Evolutionary conservation across 2,113 vertebrate species (phyloP), one percentile per base, ranked within the genome.

Genomic region (Corythoichthys intestinalis): DNA sequence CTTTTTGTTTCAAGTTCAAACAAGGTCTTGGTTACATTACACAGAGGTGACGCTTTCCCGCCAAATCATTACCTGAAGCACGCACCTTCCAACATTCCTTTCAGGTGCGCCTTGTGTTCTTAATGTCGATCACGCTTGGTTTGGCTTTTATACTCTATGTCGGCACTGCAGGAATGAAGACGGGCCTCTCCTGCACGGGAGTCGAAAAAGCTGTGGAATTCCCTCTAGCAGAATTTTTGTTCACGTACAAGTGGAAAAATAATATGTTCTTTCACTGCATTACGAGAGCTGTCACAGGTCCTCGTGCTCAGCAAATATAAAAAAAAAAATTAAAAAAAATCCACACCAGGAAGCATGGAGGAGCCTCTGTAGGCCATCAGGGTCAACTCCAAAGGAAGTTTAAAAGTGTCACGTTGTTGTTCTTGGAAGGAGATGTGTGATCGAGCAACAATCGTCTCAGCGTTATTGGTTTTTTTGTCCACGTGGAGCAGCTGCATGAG

Each of bases 401-500:
- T 13, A 48, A 73, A 78, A 64, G 57, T 0, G 35, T 13, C 37
- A 6, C 28, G 41, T 44, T 46, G 60, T 50, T 57, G 56, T 46
- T 28, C 13, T 46, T 13, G 41, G 14, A 37, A 11, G 44, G 35
- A 2, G 13, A 38, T 34, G 35, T 48, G 28, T n/a, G 49, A 2
- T 56, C 5, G 34, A 20, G 5, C 7, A 54, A 34, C 37, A 13
- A 0, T 4, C 39, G 57, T 61, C 56, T 65, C 13, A 48, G 5
- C 41, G 4, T 8, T 44, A 1, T 44, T 44, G 6, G 1, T 44
- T 69, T 73, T 57, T 44, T 65, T 67, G 50, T 67, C 47, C 15
- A 69, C 76, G 67, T 4, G 35, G 28, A 63, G 66, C 69, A 78
- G 61, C 72, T 72, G 66, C 37, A 65, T 15, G 37, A 9, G 75